Percentiles rank a stretch among this genome's conserved stretches.
phyloP scores from a whole-genome alignment of 2,888 invertebrate species.

The Xiphydria camelus region DNA sequence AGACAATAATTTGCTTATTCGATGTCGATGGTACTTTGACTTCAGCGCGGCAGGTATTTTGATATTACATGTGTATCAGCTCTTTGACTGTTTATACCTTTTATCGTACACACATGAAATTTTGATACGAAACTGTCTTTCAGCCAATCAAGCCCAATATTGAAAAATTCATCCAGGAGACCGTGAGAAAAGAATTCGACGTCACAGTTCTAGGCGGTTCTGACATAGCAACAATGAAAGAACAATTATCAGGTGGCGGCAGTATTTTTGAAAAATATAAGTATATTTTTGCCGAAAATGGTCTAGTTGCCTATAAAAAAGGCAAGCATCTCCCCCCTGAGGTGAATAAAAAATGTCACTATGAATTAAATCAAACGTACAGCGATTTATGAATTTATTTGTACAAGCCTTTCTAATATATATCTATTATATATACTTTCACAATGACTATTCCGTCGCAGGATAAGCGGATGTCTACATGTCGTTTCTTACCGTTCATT shows the following conservation, averaged over 20 bases:
- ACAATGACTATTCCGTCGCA: no score
- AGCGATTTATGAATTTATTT: background rate
- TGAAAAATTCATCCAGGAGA: conserved; percentile 72
- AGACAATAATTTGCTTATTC: conserved; percentile 76
- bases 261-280: conserved; percentile 77
- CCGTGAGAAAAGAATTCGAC: conserved; percentile 69
- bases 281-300: conserved; percentile 96
- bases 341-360: conserved; percentile 57
- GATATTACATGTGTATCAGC: no score
- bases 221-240: conserved; percentile 86
- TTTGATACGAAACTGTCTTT: conserved; percentile 13
- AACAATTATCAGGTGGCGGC: conserved; percentile 85
- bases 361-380: no score
- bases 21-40: conserved; percentile 98
- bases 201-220: conserved; percentile 95
- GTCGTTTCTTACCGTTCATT: no score
- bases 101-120: no score
- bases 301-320: conserved; percentile 81
- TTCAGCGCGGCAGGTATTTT: conserved; percentile 70
- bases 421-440: no score
- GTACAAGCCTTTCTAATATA: no score
- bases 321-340: conserved; percentile 69
- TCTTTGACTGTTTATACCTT: no score
- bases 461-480: no score
- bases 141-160: conserved; percentile 73